These are phyloP conservation scores for Uloborus plumipes DNA, from an alignment of 2,888 invertebrate genomes.

Conservation along the genomic window DNA sequence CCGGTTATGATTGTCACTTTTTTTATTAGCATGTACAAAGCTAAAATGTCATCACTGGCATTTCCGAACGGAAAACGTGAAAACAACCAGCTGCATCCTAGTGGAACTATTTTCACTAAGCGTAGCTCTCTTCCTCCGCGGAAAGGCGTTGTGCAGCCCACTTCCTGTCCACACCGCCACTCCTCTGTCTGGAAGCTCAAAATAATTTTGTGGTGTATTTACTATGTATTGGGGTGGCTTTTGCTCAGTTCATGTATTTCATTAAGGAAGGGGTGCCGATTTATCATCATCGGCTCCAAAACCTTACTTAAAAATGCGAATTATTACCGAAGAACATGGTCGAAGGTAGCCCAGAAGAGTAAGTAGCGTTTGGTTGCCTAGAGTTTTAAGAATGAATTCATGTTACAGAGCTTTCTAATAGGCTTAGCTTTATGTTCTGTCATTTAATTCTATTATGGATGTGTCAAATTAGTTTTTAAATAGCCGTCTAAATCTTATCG, in stretches of 20 bases:
- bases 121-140: constrained; percentile 43
- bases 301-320: constrained; percentile 34
- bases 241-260: too few species aligned
- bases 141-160: constrained; percentile 21
- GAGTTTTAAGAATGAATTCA: too few species aligned
- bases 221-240: too few species aligned
- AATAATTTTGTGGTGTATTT: too few species aligned
- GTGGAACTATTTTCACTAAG: constrained; percentile 36
- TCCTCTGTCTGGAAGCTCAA: constrained; percentile 10
- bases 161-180: constrained; percentile 31
- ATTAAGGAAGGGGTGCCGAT: too few species aligned
- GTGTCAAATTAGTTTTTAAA: too few species aligned
- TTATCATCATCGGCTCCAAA: constrained; percentile 13
- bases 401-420: too few species aligned
- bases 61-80: constrained; percentile 10
- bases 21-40: background rate
- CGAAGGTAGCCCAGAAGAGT: constrained; percentile 54
- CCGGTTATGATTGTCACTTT: too few species aligned
- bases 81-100: constrained; percentile 9
- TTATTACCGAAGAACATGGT: constrained; percentile 22
- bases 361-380: constrained; percentile 7
- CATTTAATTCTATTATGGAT: too few species aligned
- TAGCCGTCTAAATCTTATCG: too few species aligned
- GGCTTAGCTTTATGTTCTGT: too few species aligned
- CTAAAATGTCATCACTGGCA: constrained; percentile 1